These are phyloP conservation scores for Diadema setosum DNA, from an alignment of 35 echinoderm and acorn worm genomes.

Conservation along the genomic window DNA sequence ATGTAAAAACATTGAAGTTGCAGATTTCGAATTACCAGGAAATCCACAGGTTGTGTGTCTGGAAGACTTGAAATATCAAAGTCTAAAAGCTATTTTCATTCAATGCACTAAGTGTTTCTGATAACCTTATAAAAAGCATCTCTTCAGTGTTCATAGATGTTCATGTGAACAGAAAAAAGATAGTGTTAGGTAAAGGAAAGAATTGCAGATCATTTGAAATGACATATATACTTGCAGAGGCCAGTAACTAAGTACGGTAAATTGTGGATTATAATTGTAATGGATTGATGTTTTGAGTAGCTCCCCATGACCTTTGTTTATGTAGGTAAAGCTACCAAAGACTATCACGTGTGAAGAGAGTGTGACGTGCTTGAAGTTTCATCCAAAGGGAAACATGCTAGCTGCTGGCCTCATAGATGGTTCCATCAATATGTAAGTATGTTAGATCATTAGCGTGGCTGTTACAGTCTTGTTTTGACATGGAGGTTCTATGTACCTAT, in stretches of 20 bases:
- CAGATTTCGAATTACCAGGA: not conserved
- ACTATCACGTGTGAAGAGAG: conserved; percentile 35
- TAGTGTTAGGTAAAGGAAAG: too few species aligned
- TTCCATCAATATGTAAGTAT: conserved; percentile 19
- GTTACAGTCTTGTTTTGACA: not conserved
- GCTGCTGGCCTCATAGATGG: conserved; percentile 43
- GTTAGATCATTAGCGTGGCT: not conserved
- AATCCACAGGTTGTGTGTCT: too few species aligned
- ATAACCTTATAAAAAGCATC: not conserved
- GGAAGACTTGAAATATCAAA: too few species aligned
- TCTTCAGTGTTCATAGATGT: not conserved
- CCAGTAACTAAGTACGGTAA: not conserved
- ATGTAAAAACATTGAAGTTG: not conserved
- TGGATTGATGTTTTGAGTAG: not conserved
- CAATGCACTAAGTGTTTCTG: not conserved
- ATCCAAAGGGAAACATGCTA: conserved; percentile 33
- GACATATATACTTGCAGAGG: too few species aligned
- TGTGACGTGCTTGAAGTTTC: not conserved
- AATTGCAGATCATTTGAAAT: too few species aligned
- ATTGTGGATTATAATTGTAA: not conserved
- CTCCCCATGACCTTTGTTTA: too few species aligned
- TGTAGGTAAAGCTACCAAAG: conserved; percentile 30
- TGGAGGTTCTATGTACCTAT: not conserved
- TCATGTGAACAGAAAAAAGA: not conserved
- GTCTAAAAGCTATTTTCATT: not conserved